These are phyloP conservation scores for Caenorhabditis japonica DNA, from an alignment of 2,888 invertebrate genomes.

Conservation along the genomic window DNA sequence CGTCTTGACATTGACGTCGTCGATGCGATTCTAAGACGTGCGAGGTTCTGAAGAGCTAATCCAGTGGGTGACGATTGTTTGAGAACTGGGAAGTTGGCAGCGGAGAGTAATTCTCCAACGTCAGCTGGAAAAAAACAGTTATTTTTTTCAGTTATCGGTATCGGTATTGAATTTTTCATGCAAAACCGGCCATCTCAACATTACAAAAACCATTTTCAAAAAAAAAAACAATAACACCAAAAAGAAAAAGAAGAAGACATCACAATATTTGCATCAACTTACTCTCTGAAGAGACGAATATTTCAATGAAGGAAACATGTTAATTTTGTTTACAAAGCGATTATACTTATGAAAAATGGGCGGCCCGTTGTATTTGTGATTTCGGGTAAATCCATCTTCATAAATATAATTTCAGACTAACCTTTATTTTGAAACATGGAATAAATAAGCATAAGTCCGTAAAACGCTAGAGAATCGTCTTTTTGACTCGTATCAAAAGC, in stretches of 20 bases:
- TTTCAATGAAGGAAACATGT: neutral
- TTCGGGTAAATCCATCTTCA: too few relatives aligned
- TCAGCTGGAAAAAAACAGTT: slow-evolving; percentile 63
- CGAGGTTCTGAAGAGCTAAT: slow-evolving; percentile 29
- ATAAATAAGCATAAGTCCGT: slow-evolving; percentile 91
- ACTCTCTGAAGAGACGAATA: slow-evolving; percentile 51
- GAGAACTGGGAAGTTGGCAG: slow-evolving; percentile 58
- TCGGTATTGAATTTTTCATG: too few relatives aligned
- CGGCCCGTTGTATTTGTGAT: too few relatives aligned
- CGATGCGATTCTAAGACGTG: slow-evolving; percentile 24
- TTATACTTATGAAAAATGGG: too few relatives aligned
- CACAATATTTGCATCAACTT: too few relatives aligned
- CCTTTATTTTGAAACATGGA: slow-evolving; percentile 94
- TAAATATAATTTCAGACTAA: too few relatives aligned
- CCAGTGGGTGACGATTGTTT: neutral
- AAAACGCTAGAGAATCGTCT: slow-evolving; percentile 93
- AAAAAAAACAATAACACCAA: too few relatives aligned
- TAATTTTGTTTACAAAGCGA: too few relatives aligned
- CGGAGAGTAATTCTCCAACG: slow-evolving; percentile 59
- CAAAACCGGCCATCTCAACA: too few relatives aligned
- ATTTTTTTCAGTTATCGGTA: too few relatives aligned
- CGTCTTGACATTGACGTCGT: slow-evolving; percentile 11
- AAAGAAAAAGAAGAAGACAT: too few relatives aligned
- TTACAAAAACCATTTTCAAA: too few relatives aligned
- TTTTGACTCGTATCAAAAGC: slow-evolving; percentile 87